phyloP scores from a whole-genome alignment of 2,797 vertebrate genomes.

The Ctenosaura bakeri region DNA sequence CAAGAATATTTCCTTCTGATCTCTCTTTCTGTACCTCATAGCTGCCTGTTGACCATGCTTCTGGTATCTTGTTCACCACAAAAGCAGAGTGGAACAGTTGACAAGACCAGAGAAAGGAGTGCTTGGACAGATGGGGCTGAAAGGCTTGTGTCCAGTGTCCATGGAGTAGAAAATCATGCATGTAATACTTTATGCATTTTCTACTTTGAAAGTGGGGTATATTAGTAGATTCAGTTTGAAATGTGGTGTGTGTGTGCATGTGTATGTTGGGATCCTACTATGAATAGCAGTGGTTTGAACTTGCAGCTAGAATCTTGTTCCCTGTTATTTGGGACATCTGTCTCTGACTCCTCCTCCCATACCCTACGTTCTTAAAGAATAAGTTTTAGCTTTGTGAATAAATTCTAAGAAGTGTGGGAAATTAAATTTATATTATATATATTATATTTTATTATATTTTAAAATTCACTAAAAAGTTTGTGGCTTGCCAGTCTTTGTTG shows the following conservation, averaged over 20 bases:
- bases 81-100: not conserved
- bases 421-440: no score
- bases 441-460: no score
- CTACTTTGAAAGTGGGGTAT: not conserved
- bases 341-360: not conserved
- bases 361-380: no score
- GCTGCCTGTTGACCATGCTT: not conserved
- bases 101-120: not conserved
- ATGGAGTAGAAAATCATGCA: not conserved
- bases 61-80: not conserved
- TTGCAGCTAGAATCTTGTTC: not conserved
- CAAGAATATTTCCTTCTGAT: not conserved
- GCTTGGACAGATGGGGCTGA: not conserved
- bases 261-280: not conserved
- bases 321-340: not conserved
- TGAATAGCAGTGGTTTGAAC: not conserved
- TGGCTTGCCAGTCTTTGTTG: not conserved
- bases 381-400: not conserved
- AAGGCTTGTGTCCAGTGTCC: not conserved
- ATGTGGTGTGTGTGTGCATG: no score
- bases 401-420: slow-evolving; percentile 22
- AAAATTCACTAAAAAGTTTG: not conserved
- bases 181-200: not conserved
- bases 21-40: not conserved
- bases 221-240: no score